A percentile compares a stretch with the other conserved stretches of the same genome.
Evolutionary conservation across 2,113 vertebrate genomes (phyloP).

Genomic region (human): GRCh38 chr6:73873501-73874000

Average conservation of each 20-base stretch:
- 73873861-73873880: too few relatives aligned
- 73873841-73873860: too few relatives aligned
- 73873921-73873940: too few relatives aligned
- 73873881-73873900: too few relatives aligned
- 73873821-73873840: too few relatives aligned
- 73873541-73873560: conserved; percentile 1
- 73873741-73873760: background rate
- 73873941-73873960: too few relatives aligned
- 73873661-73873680: background rate
- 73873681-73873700: conserved; percentile 23
- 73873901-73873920: too few relatives aligned
- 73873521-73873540: background rate
- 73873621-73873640: background rate
- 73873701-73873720: background rate
- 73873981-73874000: too few relatives aligned
- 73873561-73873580: background rate
- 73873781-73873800: background rate
- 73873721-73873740: background rate
- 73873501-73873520: background rate
- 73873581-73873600: background rate
- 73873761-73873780: background rate
- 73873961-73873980: too few relatives aligned
- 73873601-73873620: background rate
- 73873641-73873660: background rate
- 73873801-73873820: too few relatives aligned